These are phyloP conservation scores for Anastatus disparis DNA, from an alignment of 1,140 invertebrate genomes.

Conservation along the genomic window DNA sequence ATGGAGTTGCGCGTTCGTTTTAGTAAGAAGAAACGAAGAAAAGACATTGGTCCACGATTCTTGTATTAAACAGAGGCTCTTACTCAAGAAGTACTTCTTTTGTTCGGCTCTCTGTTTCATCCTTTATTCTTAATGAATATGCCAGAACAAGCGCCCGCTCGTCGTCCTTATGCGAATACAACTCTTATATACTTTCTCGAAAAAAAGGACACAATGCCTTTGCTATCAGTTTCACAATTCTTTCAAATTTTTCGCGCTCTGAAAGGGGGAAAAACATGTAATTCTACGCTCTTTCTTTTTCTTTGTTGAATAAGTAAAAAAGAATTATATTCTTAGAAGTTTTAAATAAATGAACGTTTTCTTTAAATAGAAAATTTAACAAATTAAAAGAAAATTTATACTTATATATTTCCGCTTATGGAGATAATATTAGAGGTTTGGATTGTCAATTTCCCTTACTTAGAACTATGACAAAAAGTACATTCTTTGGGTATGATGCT, in stretches of 20 bases:
- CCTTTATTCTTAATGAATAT: slow-evolving; percentile 42
- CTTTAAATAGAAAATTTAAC: too few relatives aligned
- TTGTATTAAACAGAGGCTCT: slow-evolving; percentile 36
- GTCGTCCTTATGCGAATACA: too few relatives aligned
- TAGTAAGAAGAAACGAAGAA: slow-evolving; percentile 23
- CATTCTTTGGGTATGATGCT: too few relatives aligned
- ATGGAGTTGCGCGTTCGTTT: neutral
- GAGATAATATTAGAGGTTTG: neutral
- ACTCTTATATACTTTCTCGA: slow-evolving; percentile 12
- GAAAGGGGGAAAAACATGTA: neutral
- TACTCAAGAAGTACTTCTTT: slow-evolving; percentile 34
- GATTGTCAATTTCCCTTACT: neutral
- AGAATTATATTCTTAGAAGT: too few relatives aligned
- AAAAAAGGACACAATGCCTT: slow-evolving; percentile 27
- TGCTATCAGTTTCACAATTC: slow-evolving; percentile 37
- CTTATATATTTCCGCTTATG: neutral
- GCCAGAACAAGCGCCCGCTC: neutral
- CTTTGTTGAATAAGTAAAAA: neutral
- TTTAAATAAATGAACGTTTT: too few relatives aligned
- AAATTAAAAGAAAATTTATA: too few relatives aligned
- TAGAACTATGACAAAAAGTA: too few relatives aligned
- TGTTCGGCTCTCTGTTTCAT: slow-evolving; percentile 42
- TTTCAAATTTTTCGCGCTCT: slow-evolving; percentile 30
- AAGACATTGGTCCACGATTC: slow-evolving; percentile 34
- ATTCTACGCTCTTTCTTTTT: slow-evolving; percentile 2